phyloP scores from a whole-genome alignment of 2,888 invertebrate genomes.

The Gastrophysa polygoni region DNA sequence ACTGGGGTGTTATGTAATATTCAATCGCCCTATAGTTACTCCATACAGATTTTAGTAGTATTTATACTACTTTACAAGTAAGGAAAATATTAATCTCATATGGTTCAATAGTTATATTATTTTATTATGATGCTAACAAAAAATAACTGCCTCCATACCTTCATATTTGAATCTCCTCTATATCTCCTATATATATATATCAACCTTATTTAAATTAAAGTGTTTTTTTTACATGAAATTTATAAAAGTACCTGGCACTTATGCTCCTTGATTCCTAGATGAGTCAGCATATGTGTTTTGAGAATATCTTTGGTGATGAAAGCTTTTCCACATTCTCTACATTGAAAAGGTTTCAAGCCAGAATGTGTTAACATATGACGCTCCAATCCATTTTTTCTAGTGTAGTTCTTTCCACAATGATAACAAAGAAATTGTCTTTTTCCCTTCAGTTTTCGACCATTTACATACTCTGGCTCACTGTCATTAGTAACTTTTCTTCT shows the following conservation, averaged over 20 bases:
- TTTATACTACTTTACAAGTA: too few relatives aligned
- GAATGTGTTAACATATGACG: slow-evolving; percentile 36
- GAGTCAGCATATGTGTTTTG: slow-evolving; percentile 36
- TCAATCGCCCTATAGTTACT: too few relatives aligned
- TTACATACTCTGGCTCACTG: slow-evolving; percentile 26
- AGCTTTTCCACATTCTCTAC: slow-evolving; percentile 36
- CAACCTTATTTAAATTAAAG: too few relatives aligned
- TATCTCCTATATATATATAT: too few relatives aligned
- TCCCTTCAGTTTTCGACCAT: slow-evolving; percentile 34
- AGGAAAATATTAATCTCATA: too few relatives aligned
- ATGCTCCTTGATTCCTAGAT: slow-evolving; percentile 33
- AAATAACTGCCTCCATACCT: too few relatives aligned
- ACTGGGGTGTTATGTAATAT: too few relatives aligned
- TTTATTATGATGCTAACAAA: too few relatives aligned
- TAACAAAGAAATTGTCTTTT: slow-evolving; percentile 32
- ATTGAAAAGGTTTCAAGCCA: slow-evolving; percentile 37
- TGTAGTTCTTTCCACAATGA: slow-evolving; percentile 37
- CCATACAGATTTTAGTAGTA: too few relatives aligned
- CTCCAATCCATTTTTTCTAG: slow-evolving; percentile 36
- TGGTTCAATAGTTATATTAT: too few relatives aligned
- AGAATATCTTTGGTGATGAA: slow-evolving; percentile 36
- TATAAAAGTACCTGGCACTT: slow-evolving; percentile 27
- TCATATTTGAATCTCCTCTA: too few relatives aligned
- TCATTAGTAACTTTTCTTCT: slow-evolving; percentile 19
- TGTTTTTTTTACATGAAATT: too few relatives aligned